Evolutionary conservation across 1,140 invertebrate genomes (phyloP), one percentile per base, ranked within the genome.

Genomic region (Sycobia sp.): DNA sequence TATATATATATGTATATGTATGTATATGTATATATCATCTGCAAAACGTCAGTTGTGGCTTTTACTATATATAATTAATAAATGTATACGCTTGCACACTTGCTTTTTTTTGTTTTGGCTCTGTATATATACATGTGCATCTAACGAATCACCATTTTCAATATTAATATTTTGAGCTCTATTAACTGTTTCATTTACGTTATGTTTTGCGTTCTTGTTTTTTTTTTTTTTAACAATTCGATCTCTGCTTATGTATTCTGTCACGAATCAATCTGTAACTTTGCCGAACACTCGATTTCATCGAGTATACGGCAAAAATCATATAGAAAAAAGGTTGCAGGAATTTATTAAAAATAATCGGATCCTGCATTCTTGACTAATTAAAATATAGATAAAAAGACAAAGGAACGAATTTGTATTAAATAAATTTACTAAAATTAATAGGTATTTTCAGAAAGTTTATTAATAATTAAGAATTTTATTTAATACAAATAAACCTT

Each of bases 21-120:
- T n/a, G n/a, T n/a, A n/a, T n/a, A n/a, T n/a, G n/a, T n/a, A n/a
- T n/a, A n/a, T n/a, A n/a, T n/a, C n/a, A n/a, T n/a, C n/a, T n/a
- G n/a, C n/a, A n/a, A n/a, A n/a, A n/a, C n/a, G n/a, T n/a, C n/a
- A n/a, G n/a, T n/a, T n/a, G n/a, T n/a, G n/a, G n/a, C n/a, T n/a
- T n/a, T n/a, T n/a, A n/a, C n/a, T n/a, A n/a, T 46, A 7, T 36
- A 49, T 67, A 64, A 46, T 60, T 62, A 60, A 51, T 55, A 34
- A 49, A 64, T 67, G 18, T 49, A 62, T 43, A 54, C 44, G 44
- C 49, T 20, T 59, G 16, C 20, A 38, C 32, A 5, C 22, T 54
- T 54, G 11, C 23, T 53, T 27, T 10, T 16, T 46, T 46, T 53
- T 27, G 18, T 16, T 46, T 46, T 34, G 25, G 44, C 22, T 38